Conservation (phyloP, 2,113 vertebrate genomes). For the Neolamprologus brichardi region DNA sequence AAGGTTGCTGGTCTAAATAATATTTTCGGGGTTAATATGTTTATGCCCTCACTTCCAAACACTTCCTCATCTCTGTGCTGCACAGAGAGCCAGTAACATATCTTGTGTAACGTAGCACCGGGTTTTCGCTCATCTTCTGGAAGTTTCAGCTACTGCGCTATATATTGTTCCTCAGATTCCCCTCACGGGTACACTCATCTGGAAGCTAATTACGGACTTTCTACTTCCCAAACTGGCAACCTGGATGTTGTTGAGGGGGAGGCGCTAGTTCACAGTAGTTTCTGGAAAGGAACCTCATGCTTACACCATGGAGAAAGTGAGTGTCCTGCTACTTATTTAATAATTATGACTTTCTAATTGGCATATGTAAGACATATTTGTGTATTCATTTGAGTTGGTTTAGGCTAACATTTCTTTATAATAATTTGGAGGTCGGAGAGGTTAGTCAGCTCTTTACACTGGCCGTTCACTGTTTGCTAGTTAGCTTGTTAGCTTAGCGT, state of each 20-base stretch:
- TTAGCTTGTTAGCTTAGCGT: constrained; percentile 36
- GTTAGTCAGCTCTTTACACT: background rate
- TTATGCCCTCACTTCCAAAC: background rate
- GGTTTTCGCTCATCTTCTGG: background rate
- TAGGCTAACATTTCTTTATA: background rate
- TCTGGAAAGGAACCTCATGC: constrained; percentile 78
- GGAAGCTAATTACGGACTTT: background rate
- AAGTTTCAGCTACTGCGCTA: background rate
- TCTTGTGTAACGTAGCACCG: background rate
- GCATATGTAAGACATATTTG: background rate
- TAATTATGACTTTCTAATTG: background rate
- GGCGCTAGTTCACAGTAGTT: constrained; percentile 67
- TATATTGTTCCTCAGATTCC: background rate
- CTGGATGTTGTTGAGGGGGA: constrained; percentile 35
- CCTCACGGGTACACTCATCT: background rate
- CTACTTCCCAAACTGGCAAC: constrained; percentile 48
- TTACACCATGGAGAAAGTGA: constrained; percentile 77
- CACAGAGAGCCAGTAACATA: background rate
- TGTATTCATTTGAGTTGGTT: rapidly evolving
- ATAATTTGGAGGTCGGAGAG: background rate
- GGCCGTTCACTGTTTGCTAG: background rate
- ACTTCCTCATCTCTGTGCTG: background rate
- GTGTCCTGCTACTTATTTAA: constrained; percentile 15
- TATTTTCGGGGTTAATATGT: background rate
- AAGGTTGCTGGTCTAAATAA: background rate